These are phyloP conservation scores for Lepilemur ruficaudatus DNA, from an alignment of 2,797 vertebrate genomes.

Conservation along the genomic window DNA sequence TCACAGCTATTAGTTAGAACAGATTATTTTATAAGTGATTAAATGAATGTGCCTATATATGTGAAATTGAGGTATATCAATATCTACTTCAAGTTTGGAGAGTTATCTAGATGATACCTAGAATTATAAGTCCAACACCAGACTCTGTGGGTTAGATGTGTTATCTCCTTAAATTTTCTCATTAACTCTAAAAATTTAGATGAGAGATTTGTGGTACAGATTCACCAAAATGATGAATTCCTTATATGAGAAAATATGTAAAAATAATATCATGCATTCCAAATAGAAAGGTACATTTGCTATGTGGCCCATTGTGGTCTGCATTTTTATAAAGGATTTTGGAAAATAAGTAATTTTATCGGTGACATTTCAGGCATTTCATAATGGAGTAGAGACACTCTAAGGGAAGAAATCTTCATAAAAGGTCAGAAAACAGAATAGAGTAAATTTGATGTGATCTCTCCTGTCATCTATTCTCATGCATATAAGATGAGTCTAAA, in stretches of 20 bases:
- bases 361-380: background rate
- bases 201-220: background rate
- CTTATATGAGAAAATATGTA: background rate
- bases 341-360: background rate
- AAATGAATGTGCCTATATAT: background rate
- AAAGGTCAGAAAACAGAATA: background rate
- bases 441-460: background rate
- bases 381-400: background rate
- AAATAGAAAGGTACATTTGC: background rate
- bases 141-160: background rate
- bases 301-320: background rate
- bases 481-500: background rate
- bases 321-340: background rate
- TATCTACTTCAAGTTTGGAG: background rate
- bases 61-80: background rate
- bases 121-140: background rate
- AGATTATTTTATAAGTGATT: background rate
- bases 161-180: background rate
- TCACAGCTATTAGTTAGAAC: background rate
- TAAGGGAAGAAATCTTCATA: background rate
- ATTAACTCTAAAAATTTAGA: background rate
- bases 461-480: background rate
- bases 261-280: background rate
- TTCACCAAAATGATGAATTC: background rate
- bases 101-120: background rate